Evolutionary conservation across 2,888 invertebrate species (phyloP).

Genomic region (Tipula lateralis): DNA sequence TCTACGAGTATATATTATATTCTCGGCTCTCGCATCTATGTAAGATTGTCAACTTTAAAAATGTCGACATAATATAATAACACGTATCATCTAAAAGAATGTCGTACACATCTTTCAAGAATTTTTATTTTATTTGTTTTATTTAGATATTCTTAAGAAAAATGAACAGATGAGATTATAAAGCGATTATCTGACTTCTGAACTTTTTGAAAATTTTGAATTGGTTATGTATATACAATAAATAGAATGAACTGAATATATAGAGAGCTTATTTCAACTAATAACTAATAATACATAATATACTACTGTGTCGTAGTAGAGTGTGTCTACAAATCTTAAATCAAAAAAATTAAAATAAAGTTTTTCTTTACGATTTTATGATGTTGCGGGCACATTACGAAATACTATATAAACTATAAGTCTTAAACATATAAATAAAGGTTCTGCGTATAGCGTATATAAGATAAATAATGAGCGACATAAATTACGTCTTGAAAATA

Average conservation of each 20-base stretch:
- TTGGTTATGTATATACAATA: not conserved
- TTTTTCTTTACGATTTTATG: not conserved
- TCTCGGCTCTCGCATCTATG: no score
- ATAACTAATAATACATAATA: not conserved
- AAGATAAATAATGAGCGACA: constrained; percentile 11
- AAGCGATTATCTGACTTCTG: constrained; percentile 11
- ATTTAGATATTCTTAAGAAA: not conserved
- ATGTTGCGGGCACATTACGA: not conserved
- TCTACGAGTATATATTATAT: not conserved
- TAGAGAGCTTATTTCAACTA: not conserved
- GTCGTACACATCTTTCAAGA: not conserved
- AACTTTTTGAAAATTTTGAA: not conserved
- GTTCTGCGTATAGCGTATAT: not conserved
- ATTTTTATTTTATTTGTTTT: not conserved
- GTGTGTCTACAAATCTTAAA: not conserved
- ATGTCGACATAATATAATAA: not conserved
- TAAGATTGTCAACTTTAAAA: not conserved
- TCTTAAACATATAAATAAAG: not conserved
- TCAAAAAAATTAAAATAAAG: not conserved
- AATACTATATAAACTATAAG: constrained; percentile 20
- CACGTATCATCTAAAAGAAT: not conserved
- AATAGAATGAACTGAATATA: not conserved
- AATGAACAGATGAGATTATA: not conserved
- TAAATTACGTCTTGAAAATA: constrained; percentile 11
- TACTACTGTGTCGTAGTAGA: not conserved